Evolutionary conservation across 2,113 vertebrate species (phyloP).

Genomic region (Pholis gunnellus): DNA sequence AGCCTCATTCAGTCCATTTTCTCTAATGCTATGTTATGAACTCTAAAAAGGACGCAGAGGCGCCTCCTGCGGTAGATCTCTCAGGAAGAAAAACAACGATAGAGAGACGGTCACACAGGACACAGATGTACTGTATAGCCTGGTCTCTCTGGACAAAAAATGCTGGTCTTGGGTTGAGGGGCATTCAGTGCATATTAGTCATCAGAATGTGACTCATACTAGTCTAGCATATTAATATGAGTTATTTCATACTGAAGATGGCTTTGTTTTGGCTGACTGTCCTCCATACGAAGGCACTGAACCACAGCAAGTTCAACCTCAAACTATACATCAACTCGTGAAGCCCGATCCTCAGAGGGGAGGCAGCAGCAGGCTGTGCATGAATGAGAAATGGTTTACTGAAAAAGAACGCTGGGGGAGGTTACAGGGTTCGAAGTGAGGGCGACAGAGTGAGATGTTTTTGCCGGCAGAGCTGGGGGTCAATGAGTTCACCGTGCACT

Average conservation of each 20-base stretch:
- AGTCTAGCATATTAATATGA: background rate
- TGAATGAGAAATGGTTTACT: slow-evolving; percentile 26
- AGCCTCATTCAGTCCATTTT: slow-evolving; percentile 45
- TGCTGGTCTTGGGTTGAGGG: slow-evolving; percentile 3
- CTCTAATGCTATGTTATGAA: slow-evolving; percentile 62
- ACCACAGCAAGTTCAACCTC: slow-evolving; percentile 13
- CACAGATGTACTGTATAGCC: slow-evolving; percentile 30
- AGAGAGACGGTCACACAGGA: slow-evolving; percentile 30
- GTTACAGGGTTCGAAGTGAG: slow-evolving; percentile 71
- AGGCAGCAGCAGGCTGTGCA: slow-evolving; percentile 29
- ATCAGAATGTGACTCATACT: slow-evolving; percentile 23
- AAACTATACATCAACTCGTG: slow-evolving; percentile 30
- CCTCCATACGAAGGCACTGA: background rate
- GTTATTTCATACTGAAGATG: background rate
- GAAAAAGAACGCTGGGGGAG: slow-evolving; percentile 54
- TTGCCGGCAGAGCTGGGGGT: slow-evolving; percentile 71
- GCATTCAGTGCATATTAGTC: slow-evolving; percentile 4
- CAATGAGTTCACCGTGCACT: slow-evolving; percentile 77
- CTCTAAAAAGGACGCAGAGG: slow-evolving; percentile 47
- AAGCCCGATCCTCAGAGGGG: slow-evolving; percentile 18
- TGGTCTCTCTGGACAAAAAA: slow-evolving; percentile 37
- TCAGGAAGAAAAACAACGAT: slow-evolving; percentile 55
- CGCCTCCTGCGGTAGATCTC: slow-evolving; percentile 49
- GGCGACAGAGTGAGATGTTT: slow-evolving; percentile 68
- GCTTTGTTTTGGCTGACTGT: slow-evolving; percentile 1